Evolutionary conservation across 2,113 vertebrate species (phyloP), one percentile per base, ranked within the genome.

Genomic region (Mesoclemmys tuberculata): DNA sequence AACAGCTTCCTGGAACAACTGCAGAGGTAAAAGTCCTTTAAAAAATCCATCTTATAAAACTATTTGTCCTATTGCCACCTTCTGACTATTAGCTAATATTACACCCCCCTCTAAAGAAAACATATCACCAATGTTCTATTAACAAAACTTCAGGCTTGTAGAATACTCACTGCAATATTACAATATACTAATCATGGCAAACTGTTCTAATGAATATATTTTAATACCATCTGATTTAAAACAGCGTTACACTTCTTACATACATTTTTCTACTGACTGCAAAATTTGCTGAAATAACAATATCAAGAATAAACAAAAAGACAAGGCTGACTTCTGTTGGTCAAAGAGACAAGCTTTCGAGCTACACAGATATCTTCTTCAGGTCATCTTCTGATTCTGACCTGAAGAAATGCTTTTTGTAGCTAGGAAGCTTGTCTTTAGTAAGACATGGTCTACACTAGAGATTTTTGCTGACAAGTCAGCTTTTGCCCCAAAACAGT

Each of bases 51-150:
- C 88, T 93, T 86, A 55, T 89, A 14, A 79, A 85, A 68, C 61
- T 64, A 68, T 19, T 18, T n/a, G 46, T 38, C 21, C 35, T 61
- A 84, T 90, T 96, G 97, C 97, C 97, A 93, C 5, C 97, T 97
- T 64, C 90, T 96, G 96, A 80, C 74, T 90, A 88, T 41, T 68
- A 13, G 27, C 24, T 27, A 96, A 94, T 91, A 97, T 51, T 96
- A 92, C 94, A 97, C 10, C 8, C 2, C 38, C 26, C 38, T 80
- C 91, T 56, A 2, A 83, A 24, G 1, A 0, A 6, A 68, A 7
- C 14, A 54, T 49, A 10, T 12, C 29, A 21, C 48, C 80, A 90
- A 6, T 51, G 38, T 44, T 48, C 14, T 31, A 35, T 27, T 91
- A 82, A 41, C 1, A 1, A 54, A 68, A 81, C 14, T 38, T 95